Conservation (phyloP, 2,888 invertebrate species). For the Catonia carolina region DNA sequence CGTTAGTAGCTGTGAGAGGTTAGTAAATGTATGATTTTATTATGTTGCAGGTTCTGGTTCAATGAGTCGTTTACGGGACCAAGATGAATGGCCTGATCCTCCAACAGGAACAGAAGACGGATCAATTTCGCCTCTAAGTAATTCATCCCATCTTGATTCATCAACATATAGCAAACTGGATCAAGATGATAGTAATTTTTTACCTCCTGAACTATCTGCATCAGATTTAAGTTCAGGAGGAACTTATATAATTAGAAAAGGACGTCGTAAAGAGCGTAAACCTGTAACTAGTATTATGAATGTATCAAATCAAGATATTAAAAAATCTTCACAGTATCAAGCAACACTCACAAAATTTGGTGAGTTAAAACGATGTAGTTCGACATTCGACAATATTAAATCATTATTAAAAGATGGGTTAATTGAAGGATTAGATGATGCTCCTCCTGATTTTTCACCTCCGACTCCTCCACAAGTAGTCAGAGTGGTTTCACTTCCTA, state of each 20-base stretch:
- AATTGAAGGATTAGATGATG: slow-evolving; percentile 47
- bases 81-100: slow-evolving; percentile 70
- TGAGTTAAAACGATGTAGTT: slow-evolving; percentile 64
- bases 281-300: slow-evolving; percentile 42
- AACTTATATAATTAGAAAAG: slow-evolving; percentile 74
- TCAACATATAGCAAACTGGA: slow-evolving; percentile 28
- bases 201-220: slow-evolving; percentile 39
- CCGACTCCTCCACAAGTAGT: slow-evolving; percentile 55
- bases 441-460: slow-evolving; percentile 52
- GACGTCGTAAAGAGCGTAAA: slow-evolving; percentile 58
- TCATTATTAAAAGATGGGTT: slow-evolving; percentile 65
- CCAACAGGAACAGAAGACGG: slow-evolving; percentile 61
- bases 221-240: slow-evolving; percentile 55
- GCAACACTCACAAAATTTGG: slow-evolving; percentile 17
- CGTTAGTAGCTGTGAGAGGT: too few relatives aligned
- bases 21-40: too few relatives aligned
- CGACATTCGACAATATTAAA: slow-evolving; percentile 70
- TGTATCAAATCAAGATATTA: slow-evolving; percentile 16
- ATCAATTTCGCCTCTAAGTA: slow-evolving; percentile 54
- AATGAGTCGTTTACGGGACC: slow-evolving; percentile 60
- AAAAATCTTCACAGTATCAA: slow-evolving; percentile 1
- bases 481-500: slow-evolving; percentile 61
- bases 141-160: slow-evolving; percentile 35
- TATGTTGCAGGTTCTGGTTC: slow-evolving; percentile 59
- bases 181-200: slow-evolving; percentile 24